Conservation (phyloP, 2,797 vertebrate genomes). For the Amniataba percoides region DNA sequence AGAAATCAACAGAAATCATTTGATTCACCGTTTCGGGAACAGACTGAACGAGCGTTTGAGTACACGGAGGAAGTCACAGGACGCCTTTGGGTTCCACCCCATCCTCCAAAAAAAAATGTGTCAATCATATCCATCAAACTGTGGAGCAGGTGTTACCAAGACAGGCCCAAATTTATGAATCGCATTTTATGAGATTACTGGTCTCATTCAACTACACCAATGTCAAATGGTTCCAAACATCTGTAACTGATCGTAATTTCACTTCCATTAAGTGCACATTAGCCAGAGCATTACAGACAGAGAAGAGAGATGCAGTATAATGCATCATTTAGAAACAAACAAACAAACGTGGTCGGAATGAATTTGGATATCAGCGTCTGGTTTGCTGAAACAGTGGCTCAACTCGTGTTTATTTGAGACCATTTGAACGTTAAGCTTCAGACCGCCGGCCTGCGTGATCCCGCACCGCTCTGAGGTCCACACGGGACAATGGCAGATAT, state of each 20-base stretch:
- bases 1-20: background rate
- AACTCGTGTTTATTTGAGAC: background rate
- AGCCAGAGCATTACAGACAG: slow-evolving; percentile 46
- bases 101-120: slow-evolving; percentile 5
- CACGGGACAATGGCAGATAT: slow-evolving; percentile 33
- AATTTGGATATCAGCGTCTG: slow-evolving; percentile 28
- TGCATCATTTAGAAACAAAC: slow-evolving; percentile 56
- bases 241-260: slow-evolving; percentile 72
- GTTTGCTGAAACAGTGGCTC: slow-evolving; percentile 12
- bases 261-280: slow-evolving; percentile 73
- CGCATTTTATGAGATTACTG: slow-evolving; percentile 55
- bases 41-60: background rate
- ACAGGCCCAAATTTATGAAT: slow-evolving; percentile 63
- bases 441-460: background rate
- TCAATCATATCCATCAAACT: slow-evolving; percentile 49
- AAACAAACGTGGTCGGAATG: slow-evolving; percentile 42
- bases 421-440: background rate
- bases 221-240: slow-evolving; percentile 70
- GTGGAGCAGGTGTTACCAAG: slow-evolving; percentile 63
- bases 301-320: slow-evolving; percentile 42
- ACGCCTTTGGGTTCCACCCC: slow-evolving; percentile 19
- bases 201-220: slow-evolving; percentile 58
- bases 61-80: background rate
- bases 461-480: slow-evolving; percentile 25
- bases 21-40: background rate